Evolutionary conservation across 2,888 invertebrate genomes (phyloP).

Genomic region (Andrena flavipes): DNA sequence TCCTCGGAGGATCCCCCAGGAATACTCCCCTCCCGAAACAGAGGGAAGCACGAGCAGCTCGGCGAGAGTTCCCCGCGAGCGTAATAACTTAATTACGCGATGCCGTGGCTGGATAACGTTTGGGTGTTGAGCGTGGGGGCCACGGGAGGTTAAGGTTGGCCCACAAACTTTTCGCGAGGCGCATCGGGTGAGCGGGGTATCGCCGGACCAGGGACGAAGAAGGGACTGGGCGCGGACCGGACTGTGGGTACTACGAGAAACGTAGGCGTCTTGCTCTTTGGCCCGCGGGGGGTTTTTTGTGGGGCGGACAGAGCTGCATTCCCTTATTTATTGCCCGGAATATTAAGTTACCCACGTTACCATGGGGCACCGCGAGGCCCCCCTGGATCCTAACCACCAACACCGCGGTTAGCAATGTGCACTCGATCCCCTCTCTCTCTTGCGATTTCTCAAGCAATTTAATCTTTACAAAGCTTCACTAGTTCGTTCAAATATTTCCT

Average conservation of each 20-base stretch:
- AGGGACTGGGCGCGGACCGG: conserved; percentile 48
- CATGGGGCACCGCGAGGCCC: conserved; percentile 75
- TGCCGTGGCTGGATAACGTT: conserved; percentile 77
- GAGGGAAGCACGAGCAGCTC: conserved; percentile 29
- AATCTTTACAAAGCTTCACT: conserved; percentile 18
- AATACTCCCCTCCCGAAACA: background rate
- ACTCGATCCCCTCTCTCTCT: conserved; percentile 27
- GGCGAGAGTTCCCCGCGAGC: conserved; percentile 66
- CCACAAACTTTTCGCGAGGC: conserved; percentile 63
- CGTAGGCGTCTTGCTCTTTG: conserved; percentile 75
- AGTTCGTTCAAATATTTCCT: no score
- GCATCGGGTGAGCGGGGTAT: conserved; percentile 35
- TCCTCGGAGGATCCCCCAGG: background rate
- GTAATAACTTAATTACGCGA: conserved; percentile 78
- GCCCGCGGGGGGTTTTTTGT: conserved; percentile 78
- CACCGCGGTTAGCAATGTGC: conserved; percentile 49
- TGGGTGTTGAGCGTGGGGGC: conserved; percentile 75
- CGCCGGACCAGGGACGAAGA: conserved; percentile 16
- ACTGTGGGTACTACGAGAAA: conserved; percentile 71
- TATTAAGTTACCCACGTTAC: conserved; percentile 82
- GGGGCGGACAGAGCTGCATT: conserved; percentile 81
- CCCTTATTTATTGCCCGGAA: conserved; percentile 83
- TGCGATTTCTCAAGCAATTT: conserved; percentile 24
- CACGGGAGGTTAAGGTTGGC: conserved; percentile 73
- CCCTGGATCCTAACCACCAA: conserved; percentile 72